Conservation (phyloP, 1,140 invertebrate species). For the Neoseiulus cucumeris region DNA sequence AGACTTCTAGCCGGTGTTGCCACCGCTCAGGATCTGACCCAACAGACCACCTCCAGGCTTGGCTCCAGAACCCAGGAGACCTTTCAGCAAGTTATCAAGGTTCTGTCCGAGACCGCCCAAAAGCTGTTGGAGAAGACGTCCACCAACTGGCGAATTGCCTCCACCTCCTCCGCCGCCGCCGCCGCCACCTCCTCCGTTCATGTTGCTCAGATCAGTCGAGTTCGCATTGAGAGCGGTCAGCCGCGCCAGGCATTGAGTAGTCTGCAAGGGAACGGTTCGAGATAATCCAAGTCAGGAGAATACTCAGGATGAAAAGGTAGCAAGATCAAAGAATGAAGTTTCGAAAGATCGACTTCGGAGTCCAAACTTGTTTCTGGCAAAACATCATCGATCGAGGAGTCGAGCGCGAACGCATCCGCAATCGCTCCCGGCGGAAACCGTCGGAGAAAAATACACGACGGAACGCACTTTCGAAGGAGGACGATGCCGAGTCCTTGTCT, state of each 20-base stretch:
- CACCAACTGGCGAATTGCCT: background rate
- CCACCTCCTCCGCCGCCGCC: background rate
- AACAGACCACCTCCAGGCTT: background rate
- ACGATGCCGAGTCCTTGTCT: background rate
- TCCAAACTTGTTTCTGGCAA: too few species aligned
- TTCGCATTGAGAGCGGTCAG: background rate
- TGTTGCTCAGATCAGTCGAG: background rate
- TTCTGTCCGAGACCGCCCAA: background rate
- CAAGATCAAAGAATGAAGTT: background rate
- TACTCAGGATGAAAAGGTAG: background rate
- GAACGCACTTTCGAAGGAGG: too few species aligned
- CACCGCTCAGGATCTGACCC: background rate
- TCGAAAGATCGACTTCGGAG: background rate
- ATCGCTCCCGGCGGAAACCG: too few species aligned
- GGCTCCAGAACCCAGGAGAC: background rate
- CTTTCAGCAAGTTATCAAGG: background rate
- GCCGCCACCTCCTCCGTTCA: background rate
- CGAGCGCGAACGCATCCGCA: too few species aligned
- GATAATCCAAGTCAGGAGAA: background rate
- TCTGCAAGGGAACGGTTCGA: background rate
- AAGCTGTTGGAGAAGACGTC: background rate
- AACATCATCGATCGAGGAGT: too few species aligned
- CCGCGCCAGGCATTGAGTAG: background rate
- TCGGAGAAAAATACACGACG: too few species aligned
- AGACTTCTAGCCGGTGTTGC: background rate